These are phyloP conservation scores for Euglossa dilemma DNA, from an alignment of 1,140 invertebrate genomes.

Conservation along the genomic window DNA sequence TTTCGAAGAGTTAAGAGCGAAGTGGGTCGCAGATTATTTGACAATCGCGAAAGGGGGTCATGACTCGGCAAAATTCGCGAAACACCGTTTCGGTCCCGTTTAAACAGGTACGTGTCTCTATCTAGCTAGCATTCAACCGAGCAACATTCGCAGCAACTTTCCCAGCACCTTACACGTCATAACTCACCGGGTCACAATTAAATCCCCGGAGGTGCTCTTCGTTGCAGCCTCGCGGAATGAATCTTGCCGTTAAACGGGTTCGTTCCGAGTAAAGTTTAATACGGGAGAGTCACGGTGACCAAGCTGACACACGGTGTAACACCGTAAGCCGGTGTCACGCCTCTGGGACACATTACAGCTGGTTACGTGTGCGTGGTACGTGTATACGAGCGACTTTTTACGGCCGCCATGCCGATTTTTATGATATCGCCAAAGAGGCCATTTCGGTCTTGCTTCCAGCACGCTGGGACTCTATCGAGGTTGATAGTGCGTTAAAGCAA, in stretches of 20 bases:
- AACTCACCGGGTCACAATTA: background rate
- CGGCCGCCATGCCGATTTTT: slow-evolving; percentile 46
- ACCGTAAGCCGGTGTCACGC: background rate
- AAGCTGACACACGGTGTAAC: slow-evolving; percentile 11
- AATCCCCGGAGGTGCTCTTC: background rate
- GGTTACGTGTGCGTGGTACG: background rate
- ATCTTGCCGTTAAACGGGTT: background rate
- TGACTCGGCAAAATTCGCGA: no score
- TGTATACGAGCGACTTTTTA: slow-evolving; percentile 38
- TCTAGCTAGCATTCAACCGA: no score
- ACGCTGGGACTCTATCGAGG: background rate
- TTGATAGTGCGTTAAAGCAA: no score
- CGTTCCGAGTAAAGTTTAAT: slow-evolving; percentile 38
- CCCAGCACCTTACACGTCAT: background rate
- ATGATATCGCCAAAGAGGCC: slow-evolving; percentile 45
- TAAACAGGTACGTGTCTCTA: no score
- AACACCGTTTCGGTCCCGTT: no score
- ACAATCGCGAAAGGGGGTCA: no score
- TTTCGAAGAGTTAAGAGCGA: no score
- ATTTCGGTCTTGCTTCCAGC: background rate
- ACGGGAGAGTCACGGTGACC: background rate
- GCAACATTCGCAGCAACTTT: background rate
- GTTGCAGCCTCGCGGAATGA: background rate
- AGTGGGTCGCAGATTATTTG: no score
- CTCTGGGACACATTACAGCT: background rate